A percentile compares a stretch with the other conserved stretches of the same genome.
phyloP scores from a whole-genome alignment of 2,113 vertebrate genomes.

The Pterocles burchelli region DNA sequence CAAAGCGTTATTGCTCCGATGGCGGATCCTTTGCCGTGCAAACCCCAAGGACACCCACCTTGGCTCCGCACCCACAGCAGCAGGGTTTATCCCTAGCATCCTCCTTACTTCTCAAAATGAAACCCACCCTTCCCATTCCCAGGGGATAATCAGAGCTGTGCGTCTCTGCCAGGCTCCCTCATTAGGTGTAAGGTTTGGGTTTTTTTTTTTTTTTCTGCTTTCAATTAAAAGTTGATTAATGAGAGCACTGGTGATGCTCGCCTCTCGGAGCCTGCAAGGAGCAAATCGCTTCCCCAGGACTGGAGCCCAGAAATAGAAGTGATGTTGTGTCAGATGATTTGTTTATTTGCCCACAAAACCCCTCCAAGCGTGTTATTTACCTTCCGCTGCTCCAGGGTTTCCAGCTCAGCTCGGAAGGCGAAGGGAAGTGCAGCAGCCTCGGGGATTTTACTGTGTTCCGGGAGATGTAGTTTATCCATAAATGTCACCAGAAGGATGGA shows the following conservation, averaged over 20 bases:
- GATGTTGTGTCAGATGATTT: neutral
- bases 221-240: neutral
- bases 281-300: neutral
- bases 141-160: accelerated
- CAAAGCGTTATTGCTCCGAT: neutral
- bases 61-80: accelerated
- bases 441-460: neutral
- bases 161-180: neutral
- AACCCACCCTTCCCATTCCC: neutral
- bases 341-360: conserved; percentile 9
- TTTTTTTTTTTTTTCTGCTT: neutral
- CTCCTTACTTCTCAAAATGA: neutral
- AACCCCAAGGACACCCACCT: accelerated
- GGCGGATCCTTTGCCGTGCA: accelerated
- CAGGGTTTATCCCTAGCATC: accelerated
- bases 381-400: neutral
- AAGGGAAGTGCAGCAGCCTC: neutral
- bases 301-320: neutral
- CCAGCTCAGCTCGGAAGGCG: neutral
- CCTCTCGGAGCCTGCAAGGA: neutral
- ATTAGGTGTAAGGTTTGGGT: neutral
- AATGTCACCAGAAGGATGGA: conserved; percentile 19
- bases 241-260: neutral
- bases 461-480: conserved; percentile 26
- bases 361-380: neutral